Conservation (phyloP, 1,140 invertebrate species). For the Drosophila novamexicana region DNA sequence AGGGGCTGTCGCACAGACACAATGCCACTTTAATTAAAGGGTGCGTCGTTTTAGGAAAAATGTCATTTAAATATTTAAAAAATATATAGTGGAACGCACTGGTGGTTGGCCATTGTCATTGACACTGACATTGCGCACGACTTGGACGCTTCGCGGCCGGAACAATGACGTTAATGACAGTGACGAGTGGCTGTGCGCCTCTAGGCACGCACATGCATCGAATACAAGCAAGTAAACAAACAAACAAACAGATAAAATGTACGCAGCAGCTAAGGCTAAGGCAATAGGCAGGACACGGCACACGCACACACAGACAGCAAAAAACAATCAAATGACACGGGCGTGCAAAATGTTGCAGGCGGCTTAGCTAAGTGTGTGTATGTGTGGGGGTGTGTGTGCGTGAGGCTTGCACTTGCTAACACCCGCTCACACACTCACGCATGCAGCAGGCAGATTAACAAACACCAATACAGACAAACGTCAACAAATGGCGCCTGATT, state of each 20-base stretch:
- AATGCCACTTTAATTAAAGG: conserved; percentile 52
- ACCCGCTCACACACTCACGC: conserved; percentile 23
- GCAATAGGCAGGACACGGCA: conserved; percentile 13
- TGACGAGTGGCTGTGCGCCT: conserved; percentile 68
- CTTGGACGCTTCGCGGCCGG: conserved; percentile 8
- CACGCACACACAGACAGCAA: not conserved
- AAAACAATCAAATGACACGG: conserved; percentile 7
- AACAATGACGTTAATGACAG: conserved; percentile 80
- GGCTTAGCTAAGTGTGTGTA: conserved; percentile 4
- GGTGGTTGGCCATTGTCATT: conserved; percentile 26
- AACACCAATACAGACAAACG: conserved; percentile 51
- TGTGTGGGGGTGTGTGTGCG: conserved; percentile 20
- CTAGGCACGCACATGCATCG: conserved; percentile 61
- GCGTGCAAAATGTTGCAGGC: conserved; percentile 35
- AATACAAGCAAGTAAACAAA: conserved; percentile 29
- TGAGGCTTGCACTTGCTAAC: conserved; percentile 37
- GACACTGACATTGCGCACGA: conserved; percentile 5
- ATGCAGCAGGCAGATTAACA: conserved; percentile 62
- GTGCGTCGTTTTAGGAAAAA: conserved; percentile 40
- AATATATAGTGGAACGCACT: conserved; percentile 39
- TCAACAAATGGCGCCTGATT: conserved; percentile 78
- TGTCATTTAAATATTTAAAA: conserved; percentile 78
- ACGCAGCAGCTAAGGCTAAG: conserved; percentile 45
- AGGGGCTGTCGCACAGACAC: conserved; percentile 14
- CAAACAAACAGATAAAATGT: conserved; percentile 66